phyloP scores from a whole-genome alignment of 2,113 vertebrate species.

The Megalops atlanticus region DNA sequence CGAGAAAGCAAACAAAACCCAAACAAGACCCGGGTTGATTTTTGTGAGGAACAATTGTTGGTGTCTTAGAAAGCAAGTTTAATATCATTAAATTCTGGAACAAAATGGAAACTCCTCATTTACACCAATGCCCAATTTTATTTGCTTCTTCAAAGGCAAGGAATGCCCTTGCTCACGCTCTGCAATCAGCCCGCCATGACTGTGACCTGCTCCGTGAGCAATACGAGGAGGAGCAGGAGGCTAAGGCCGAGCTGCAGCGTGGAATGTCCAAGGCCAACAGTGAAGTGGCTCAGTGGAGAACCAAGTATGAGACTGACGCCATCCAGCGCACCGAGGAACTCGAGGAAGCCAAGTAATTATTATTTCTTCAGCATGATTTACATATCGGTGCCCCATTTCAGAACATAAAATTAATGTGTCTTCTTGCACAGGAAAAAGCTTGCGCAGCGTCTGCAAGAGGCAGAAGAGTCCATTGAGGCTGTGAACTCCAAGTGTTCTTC shows the following conservation, averaged over 20 bases:
- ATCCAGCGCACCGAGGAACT: slow-evolving; percentile 71
- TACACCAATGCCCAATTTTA: too few relatives aligned
- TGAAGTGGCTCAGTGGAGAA: slow-evolving; percentile 77
- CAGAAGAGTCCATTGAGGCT: slow-evolving; percentile 78
- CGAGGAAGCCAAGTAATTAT: background rate
- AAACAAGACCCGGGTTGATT: too few relatives aligned
- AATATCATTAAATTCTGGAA: too few relatives aligned
- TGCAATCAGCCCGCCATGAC: slow-evolving; percentile 79
- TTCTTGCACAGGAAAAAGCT: slow-evolving; percentile 78
- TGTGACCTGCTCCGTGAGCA: slow-evolving; percentile 75
- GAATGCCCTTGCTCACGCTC: slow-evolving; percentile 75
- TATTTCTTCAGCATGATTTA: background rate
- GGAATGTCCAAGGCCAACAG: slow-evolving; percentile 59
- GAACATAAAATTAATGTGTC: background rate
- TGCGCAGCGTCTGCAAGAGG: slow-evolving; percentile 87
- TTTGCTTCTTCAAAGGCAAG: slow-evolving; percentile 75
- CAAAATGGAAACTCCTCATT: background rate
- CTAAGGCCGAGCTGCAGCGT: slow-evolving; percentile 63
- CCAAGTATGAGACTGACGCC: slow-evolving; percentile 82
- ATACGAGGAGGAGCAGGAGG: slow-evolving; percentile 69
- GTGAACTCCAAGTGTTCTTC: slow-evolving; percentile 79
- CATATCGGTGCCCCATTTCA: background rate
- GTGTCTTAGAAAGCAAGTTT: background rate
- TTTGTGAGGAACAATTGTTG: background rate
- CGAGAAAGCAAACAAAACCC: too few relatives aligned